Evolutionary conservation across 2,888 invertebrate genomes (phyloP).

Genomic region (Drosophila mercatorum): DNA sequence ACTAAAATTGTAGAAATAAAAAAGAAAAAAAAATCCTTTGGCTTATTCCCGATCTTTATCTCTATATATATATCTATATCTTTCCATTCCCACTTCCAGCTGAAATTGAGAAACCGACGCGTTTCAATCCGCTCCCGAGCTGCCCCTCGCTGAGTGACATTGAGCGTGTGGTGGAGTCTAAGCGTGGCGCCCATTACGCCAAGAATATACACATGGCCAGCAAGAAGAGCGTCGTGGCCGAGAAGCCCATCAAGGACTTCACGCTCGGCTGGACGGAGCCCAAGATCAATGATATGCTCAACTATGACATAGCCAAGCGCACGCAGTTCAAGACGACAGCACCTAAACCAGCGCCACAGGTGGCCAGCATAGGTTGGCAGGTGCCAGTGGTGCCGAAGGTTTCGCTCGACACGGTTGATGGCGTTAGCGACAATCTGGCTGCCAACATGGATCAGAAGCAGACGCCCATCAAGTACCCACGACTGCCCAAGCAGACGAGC

Average conservation of each 20-base stretch:
- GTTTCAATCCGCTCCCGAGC: constrained; percentile 44
- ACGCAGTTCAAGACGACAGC: constrained; percentile 61
- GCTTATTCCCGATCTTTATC: background rate
- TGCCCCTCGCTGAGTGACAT: constrained; percentile 81
- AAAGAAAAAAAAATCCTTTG: background rate
- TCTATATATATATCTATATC: background rate
- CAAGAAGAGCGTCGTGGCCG: constrained; percentile 32
- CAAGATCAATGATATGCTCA: constrained; percentile 81
- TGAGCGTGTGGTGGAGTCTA: constrained; percentile 70
- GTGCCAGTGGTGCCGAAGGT: constrained; percentile 71
- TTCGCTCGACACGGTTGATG: constrained; percentile 83
- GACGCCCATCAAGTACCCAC: constrained; percentile 81
- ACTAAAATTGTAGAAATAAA: constrained; percentile 24
- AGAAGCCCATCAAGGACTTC: constrained; percentile 63
- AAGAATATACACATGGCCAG: constrained; percentile 58
- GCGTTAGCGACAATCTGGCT: constrained; percentile 79
- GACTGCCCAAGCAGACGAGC: constrained; percentile 26
- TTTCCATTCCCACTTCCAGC: constrained; percentile 36
- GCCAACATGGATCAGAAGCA: constrained; percentile 81
- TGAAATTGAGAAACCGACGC: constrained; percentile 53
- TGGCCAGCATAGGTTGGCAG: constrained; percentile 73
- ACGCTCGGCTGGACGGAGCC: constrained; percentile 72
- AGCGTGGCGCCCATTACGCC: constrained; percentile 58
- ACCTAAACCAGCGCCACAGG: constrained; percentile 73
- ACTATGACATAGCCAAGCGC: constrained; percentile 61